These are phyloP conservation scores for Hyles euphorbiae DNA, from an alignment of 1,140 invertebrate species.

Conservation along the genomic window DNA sequence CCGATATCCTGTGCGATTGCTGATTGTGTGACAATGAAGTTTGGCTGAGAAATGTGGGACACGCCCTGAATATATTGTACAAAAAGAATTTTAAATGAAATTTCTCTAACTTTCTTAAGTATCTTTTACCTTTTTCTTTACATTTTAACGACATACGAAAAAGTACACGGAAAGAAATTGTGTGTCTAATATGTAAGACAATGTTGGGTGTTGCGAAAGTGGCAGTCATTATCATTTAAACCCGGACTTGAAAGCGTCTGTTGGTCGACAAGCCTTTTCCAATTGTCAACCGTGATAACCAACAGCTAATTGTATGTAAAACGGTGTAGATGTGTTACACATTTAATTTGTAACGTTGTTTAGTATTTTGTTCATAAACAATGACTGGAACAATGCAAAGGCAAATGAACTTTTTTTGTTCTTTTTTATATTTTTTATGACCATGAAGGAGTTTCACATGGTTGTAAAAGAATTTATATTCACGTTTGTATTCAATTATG, in stretches of 20 bases:
- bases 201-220: slow-evolving; percentile 11
- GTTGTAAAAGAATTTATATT: too few relatives aligned
- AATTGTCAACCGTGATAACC: slow-evolving; percentile 4
- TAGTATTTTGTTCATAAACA: too few relatives aligned
- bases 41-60: slow-evolving; percentile 38
- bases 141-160: background rate
- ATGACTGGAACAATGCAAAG: too few relatives aligned
- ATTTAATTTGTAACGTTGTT: slow-evolving; percentile 37
- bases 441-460: too few relatives aligned
- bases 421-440: too few relatives aligned
- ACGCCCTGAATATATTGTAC: slow-evolving; percentile 32
- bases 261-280: slow-evolving; percentile 29
- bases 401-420: too few relatives aligned
- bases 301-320: slow-evolving; percentile 2
- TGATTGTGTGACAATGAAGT: slow-evolving; percentile 52
- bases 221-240: slow-evolving; percentile 44
- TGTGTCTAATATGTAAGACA: slow-evolving; percentile 28
- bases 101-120: too few relatives aligned
- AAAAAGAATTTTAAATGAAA: too few relatives aligned
- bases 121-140: too few relatives aligned
- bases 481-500: background rate
- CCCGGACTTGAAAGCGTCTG: slow-evolving; percentile 49
- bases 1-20: slow-evolving; percentile 37
- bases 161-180: slow-evolving; percentile 13
- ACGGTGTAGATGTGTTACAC: slow-evolving; percentile 33